Evolutionary conservation across 2,797 vertebrate species (phyloP).

Genomic region (Florisuga fusca): DNA sequence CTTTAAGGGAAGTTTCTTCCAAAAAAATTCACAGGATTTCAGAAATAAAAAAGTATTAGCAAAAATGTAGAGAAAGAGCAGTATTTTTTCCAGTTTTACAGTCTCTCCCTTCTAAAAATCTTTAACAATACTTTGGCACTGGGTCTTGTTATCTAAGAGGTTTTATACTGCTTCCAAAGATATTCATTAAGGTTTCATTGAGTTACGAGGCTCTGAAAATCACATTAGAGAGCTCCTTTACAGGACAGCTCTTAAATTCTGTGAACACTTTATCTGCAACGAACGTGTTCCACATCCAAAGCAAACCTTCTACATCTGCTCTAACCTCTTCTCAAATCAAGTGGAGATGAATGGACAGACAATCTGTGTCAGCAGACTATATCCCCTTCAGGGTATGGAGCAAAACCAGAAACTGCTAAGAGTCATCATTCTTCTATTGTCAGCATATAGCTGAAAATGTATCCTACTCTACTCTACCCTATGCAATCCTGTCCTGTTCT

Average conservation of each 20-base stretch:
- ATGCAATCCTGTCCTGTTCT: rapidly evolving
- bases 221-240: conserved; percentile 19
- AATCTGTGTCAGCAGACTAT: background rate
- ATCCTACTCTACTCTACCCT: background rate
- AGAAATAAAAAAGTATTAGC: background rate
- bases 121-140: conserved; percentile 17
- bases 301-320: background rate
- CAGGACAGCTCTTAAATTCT: conserved; percentile 19
- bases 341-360: rapidly evolving
- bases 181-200: conserved; percentile 45
- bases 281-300: conserved; percentile 21
- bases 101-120: background rate
- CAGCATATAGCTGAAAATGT: background rate
- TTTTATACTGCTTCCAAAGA: conserved; percentile 30
- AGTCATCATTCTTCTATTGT: background rate
- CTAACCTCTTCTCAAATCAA: background rate
- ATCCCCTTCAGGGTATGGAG: background rate
- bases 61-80: background rate
- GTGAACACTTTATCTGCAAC: background rate
- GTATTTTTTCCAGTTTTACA: conserved; percentile 12
- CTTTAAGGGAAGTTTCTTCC: background rate
- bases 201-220: conserved; percentile 51
- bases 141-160: background rate
- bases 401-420: background rate
- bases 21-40: background rate